Base-by-base conservation (phyloP, 2,113 vertebrate species). In the Aptenodytes patagonicus region DNA sequence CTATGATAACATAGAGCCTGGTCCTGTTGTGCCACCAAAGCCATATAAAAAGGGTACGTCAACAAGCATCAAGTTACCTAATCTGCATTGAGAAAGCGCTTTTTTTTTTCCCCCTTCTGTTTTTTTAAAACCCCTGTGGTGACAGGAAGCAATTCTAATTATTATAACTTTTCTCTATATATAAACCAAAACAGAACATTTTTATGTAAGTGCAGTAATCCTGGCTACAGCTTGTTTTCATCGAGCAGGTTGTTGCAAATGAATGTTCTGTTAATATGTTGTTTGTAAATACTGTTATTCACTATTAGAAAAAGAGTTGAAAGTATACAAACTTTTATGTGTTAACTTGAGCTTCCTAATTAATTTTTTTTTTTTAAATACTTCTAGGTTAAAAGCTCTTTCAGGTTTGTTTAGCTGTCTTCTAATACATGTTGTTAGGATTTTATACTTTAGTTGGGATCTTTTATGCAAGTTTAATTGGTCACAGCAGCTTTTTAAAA, bases 1-100 rank as follows among this genome's bases (percentile, higher is more conserved):
- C 97, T 99, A 99, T 95, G 99, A 99, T 98, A 98, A 99, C 96
- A 99, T 99, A 97, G 98, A 99, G 96, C 99, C 99, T 70, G 99
- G 99, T 96, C 99, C 99, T 73, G 98, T 99, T 93, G 99, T 99
- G 89, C 99, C 99, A 46, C 99, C 99, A 76, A 99, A 99, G 97
- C 98, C 99, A 93, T 98, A 97, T 97, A 99, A 98, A 98, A 99
- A 99, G 98, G 99, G 99, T 99, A 95, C 98, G 98, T 97, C 51
- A 55, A 19, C 21, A 57, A 91, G 8, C 6, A 16, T 58, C 11
- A 10, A n/a, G 26, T 85, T 80, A 64, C 8, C 19, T 54, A 32
- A 57, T 66, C 19, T 81, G 14, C 26, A 49, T 18, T 54, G 13
- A 80, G 34, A 79, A 60, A 83, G 6, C 0, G 6, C 1, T 38